Conservation (phyloP, 2,797 vertebrate species). For the Sebastes dallii region DNA sequence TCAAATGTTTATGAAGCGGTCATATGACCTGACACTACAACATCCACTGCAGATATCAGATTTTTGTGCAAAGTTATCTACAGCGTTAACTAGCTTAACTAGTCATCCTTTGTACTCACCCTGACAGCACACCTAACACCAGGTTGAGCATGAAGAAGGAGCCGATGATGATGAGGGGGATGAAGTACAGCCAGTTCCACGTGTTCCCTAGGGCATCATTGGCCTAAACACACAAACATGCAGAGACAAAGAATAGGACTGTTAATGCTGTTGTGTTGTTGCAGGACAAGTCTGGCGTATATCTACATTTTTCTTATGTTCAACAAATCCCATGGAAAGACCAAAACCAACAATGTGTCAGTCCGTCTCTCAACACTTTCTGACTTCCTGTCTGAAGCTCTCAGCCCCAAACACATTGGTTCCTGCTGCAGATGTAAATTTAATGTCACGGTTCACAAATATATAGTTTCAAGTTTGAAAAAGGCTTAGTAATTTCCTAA, state of each 20-base stretch:
- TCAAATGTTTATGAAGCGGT: too few species aligned
- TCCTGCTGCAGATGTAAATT: neutral
- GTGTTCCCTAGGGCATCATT: slow-evolving; percentile 95
- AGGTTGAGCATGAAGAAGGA: slow-evolving; percentile 99
- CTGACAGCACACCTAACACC: slow-evolving; percentile 92
- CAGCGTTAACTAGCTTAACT: too few species aligned
- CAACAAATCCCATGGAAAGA: neutral
- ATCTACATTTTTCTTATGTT: neutral
- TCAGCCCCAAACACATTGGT: neutral
- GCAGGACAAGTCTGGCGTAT: neutral
- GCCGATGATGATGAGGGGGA: slow-evolving; percentile 97
- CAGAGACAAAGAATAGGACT: slow-evolving; percentile 11
- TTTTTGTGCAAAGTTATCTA: too few species aligned
- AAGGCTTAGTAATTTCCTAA: neutral
- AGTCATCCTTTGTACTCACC: slow-evolving; percentile 72
- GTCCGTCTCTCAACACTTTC: neutral
- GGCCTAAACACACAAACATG: slow-evolving; percentile 78
- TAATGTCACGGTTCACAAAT: neutral
- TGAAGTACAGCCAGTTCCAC: slow-evolving; percentile 99
- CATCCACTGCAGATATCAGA: too few species aligned
- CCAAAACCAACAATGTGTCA: neutral
- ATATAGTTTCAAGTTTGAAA: neutral
- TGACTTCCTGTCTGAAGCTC: neutral
- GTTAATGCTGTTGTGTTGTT: neutral
- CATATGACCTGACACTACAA: too few species aligned